Base-by-base conservation (phyloP, 2,888 invertebrate genomes). In the Quadriops clusia region DNA sequence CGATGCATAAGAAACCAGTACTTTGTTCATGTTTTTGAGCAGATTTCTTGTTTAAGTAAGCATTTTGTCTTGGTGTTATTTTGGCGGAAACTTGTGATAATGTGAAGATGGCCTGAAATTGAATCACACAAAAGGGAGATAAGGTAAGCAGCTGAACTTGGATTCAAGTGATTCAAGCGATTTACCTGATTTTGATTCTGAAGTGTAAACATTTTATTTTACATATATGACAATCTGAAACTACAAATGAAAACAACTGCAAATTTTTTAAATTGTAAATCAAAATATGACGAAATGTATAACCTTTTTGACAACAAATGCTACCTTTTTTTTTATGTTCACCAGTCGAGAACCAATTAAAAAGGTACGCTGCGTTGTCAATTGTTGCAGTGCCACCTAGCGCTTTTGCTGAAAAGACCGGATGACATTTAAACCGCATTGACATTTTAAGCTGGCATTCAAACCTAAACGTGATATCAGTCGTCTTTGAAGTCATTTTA, bases 151-250 rank as follows among this genome's bases (percentile, higher is more conserved):
- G 21, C 30, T 23, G 23, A 28, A 17, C 23, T n/a, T 21, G 17
- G n/a, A 29, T 20, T 7, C 7, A 20, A 28, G 13, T 5, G 11
- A 7, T n/a, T 8, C 12, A 23, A 12, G 12, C 10, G 17, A 15
- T 25, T 51, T 48, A 63, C 64, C 60, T 65, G 65, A 50, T 65
- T 65, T 50, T 64, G 63, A 49, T 60, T 62, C 50, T 64, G 64
- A 37, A 63, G 45, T 39, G 63, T 56, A 52, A 64, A 65, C 65
- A 65, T 64, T 30, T 34, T 43, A 30, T 33, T 38, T 46, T 40
- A 46, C 44, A 47, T 46, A 34, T 40, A 43, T 33, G 34, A 34
- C 33, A 35, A 36, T 32, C 25, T 30, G 37, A 23, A 28, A 32
- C 26, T 36, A 31, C 33, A 33, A 36, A 36, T 28, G 32, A 33